These are phyloP conservation scores for Chiloscyllium punctatum DNA, from an alignment of 2,797 vertebrate species.

Conservation along the genomic window DNA sequence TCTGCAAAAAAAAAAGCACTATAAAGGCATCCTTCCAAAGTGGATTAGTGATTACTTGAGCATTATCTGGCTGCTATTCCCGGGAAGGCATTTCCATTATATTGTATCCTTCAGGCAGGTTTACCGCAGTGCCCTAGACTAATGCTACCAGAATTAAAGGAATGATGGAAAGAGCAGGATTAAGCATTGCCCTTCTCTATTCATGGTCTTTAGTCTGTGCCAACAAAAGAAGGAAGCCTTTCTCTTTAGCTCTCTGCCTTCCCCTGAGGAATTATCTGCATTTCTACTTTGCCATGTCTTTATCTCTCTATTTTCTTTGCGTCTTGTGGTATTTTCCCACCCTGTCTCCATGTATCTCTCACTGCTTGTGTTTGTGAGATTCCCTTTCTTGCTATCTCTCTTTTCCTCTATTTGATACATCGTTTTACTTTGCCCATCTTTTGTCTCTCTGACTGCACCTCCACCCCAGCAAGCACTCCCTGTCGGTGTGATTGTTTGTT, in stretches of 20 bases:
- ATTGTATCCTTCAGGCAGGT: neutral
- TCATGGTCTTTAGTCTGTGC: neutral
- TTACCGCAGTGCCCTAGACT: neutral
- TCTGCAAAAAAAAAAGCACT: neutral
- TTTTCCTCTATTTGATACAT: no score
- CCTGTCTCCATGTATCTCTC: neutral
- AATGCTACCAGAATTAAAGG: neutral
- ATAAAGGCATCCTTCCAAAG: slow-evolving; percentile 22
- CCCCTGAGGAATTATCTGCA: neutral
- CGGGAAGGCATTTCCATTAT: slow-evolving; percentile 23
- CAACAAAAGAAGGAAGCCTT: neutral
- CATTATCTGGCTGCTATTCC: slow-evolving; percentile 18
- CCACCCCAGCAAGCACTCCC: no score
- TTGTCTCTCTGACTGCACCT: neutral
- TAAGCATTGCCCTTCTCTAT: neutral
- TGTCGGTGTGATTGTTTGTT: neutral
- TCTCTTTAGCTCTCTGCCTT: neutral
- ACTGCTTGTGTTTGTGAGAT: neutral
- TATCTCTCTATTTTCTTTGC: neutral
- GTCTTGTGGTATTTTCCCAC: neutral
- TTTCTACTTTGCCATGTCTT: no score
- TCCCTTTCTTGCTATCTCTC: neutral
- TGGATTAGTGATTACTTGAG: slow-evolving; percentile 16
- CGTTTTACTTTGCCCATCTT: neutral
- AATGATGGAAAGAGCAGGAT: neutral